Conservation (phyloP, 1,140 invertebrate species). For the Coenobita brevimanus region DNA sequence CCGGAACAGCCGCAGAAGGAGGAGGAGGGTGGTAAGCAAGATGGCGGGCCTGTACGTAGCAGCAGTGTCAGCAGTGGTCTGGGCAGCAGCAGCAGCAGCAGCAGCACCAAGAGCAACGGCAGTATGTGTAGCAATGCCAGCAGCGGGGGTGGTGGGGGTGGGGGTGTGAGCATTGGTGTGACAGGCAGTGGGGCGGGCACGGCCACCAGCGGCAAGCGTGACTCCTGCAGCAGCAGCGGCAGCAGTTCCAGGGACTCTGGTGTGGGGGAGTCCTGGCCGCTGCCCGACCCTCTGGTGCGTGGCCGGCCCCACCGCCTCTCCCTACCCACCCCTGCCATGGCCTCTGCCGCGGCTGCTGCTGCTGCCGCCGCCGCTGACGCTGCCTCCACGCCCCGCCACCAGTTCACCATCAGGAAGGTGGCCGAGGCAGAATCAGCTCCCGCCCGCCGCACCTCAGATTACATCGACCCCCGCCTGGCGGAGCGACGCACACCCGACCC, state of each 20-base stretch:
- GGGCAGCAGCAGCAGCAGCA: not conserved
- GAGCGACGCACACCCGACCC: slow-evolving; percentile 24
- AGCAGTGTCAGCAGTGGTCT: slow-evolving; percentile 18
- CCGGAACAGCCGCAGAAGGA: not conserved
- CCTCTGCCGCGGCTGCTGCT: too few relatives aligned
- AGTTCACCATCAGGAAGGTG: slow-evolving; percentile 50
- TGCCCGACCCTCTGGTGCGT: slow-evolving; percentile 8
- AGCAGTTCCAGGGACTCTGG: slow-evolving; percentile 48
- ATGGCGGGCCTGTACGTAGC: slow-evolving; percentile 1
- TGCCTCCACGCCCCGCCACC: slow-evolving; percentile 24
- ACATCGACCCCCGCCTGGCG: slow-evolving; percentile 37
- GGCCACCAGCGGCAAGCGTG: not conserved
- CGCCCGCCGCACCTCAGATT: slow-evolving; percentile 39
- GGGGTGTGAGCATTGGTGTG: not conserved
- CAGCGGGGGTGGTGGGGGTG: not conserved
- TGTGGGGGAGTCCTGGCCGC: slow-evolving; percentile 29
- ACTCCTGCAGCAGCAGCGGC: slow-evolving; percentile 51
- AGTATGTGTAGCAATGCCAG: not conserved
- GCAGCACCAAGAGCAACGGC: not conserved
- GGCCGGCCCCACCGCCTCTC: slow-evolving; percentile 40
- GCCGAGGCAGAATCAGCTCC: slow-evolving; percentile 35
- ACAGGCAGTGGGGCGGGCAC: not conserved
- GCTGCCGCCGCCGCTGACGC: not conserved
- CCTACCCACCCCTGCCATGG: slow-evolving; percentile 15
- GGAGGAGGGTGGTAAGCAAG: not conserved